Percentiles rank a stretch among this genome's conserved stretches.
phyloP scores from a whole-genome alignment of 2,113 vertebrate genomes.

The Tachysurus fulvidraco region DNA sequence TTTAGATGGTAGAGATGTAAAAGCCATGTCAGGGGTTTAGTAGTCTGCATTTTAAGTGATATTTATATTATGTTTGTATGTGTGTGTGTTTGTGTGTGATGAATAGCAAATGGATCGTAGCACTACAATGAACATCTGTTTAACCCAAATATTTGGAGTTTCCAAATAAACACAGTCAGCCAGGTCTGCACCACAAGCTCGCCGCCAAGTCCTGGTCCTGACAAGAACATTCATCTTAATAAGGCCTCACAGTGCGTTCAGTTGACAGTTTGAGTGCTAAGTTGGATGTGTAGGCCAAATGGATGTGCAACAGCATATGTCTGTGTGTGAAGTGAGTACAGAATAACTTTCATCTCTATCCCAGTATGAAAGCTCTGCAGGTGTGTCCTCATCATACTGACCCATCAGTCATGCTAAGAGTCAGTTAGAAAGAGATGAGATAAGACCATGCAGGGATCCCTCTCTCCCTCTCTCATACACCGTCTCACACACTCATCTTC shows the following conservation, averaged over 20 bases:
- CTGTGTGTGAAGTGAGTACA: slow-evolving; percentile 10
- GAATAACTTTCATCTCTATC: not conserved
- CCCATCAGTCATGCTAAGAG: slow-evolving; percentile 11
- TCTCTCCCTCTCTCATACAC: not conserved
- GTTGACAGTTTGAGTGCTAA: slow-evolving; percentile 20
- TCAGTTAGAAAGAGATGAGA: not conserved
- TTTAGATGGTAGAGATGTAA: not conserved
- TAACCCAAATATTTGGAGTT: slow-evolving; percentile 62
- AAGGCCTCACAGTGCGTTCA: slow-evolving; percentile 23
- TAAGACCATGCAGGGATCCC: not conserved
- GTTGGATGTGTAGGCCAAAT: slow-evolving; percentile 8
- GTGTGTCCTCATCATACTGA: not conserved
- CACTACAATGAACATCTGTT: slow-evolving; percentile 51
- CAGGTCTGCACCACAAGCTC: slow-evolving; percentile 15
- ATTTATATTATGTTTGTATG: not conserved
- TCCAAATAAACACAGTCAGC: slow-evolving; percentile 59
- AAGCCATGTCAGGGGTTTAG: slow-evolving; percentile 27
- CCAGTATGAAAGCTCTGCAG: not conserved
- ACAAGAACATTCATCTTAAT: slow-evolving; percentile 58
- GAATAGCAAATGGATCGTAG: slow-evolving; percentile 49
- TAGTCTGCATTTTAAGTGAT: not conserved
- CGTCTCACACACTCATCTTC: not conserved
- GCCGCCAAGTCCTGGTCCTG: slow-evolving; percentile 34
- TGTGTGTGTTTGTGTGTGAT: slow-evolving; percentile 16
- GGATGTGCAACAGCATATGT: slow-evolving; percentile 31